A percentile compares a stretch with the other conserved stretches of the same genome.
phyloP scores from a whole-genome alignment of 53 echinoderm and acorn worm genomes.

The Stichopus horrens region DNA sequence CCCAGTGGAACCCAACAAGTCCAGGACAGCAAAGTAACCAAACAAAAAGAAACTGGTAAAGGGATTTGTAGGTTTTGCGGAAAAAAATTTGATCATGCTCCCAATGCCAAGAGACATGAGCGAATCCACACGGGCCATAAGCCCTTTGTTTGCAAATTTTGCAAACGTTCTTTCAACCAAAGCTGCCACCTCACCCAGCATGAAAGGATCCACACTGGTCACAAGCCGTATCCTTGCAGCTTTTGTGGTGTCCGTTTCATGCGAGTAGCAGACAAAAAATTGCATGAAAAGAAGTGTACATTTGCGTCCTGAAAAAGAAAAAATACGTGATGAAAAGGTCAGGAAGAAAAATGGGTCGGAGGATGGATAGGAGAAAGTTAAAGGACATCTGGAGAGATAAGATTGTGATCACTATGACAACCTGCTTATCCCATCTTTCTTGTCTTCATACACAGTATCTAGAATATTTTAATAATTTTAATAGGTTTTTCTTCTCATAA shows the following conservation, averaged over 20 bases:
- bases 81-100: not conserved
- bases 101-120: not conserved
- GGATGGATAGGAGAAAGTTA: too few relatives aligned
- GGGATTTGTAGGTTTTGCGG: not conserved
- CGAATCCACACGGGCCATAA: conserved; percentile 3
- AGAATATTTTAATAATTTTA: too few relatives aligned
- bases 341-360: too few relatives aligned
- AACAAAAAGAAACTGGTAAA: too few relatives aligned
- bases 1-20: too few relatives aligned
- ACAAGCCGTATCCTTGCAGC: not conserved
- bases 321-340: too few relatives aligned
- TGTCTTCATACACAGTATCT: too few relatives aligned
- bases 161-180: not conserved
- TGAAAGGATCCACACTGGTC: conserved; percentile 1
- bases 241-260: not conserved
- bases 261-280: not conserved
- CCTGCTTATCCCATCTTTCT: too few relatives aligned
- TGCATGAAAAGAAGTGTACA: not conserved
- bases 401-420: too few relatives aligned
- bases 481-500: too few relatives aligned
- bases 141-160: not conserved
- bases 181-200: not conserved
- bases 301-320: not conserved
- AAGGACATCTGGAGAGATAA: too few relatives aligned
- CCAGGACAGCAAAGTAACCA: too few relatives aligned